phyloP scores from a whole-genome alignment of 2,797 vertebrate genomes.

The Varecia variegata region DNA sequence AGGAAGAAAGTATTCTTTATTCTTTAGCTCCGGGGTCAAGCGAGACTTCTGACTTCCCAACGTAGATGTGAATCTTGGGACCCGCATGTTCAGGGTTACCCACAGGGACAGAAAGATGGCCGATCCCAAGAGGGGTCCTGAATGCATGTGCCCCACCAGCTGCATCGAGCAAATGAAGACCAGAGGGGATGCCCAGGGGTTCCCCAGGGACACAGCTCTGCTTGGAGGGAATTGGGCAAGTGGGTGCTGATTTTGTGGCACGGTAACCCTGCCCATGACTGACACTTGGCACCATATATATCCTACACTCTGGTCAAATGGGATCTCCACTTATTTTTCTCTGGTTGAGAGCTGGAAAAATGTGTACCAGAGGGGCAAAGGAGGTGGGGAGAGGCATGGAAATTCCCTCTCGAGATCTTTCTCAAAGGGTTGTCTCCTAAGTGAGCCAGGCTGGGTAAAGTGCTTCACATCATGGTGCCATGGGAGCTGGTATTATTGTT shows the following conservation, averaged over 20 bases:
- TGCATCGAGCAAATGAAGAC: background rate
- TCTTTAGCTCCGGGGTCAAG: background rate
- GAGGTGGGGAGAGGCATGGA: rapidly evolving
- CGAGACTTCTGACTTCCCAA: background rate
- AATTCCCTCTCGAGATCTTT: background rate
- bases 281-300: no score
- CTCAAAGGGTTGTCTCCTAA: background rate
- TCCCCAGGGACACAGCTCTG: background rate
- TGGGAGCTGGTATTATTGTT: background rate
- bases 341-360: background rate
- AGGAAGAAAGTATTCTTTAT: background rate
- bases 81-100: background rate
- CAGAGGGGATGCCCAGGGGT: background rate
- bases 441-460: background rate
- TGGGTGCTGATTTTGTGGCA: background rate
- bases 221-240: background rate
- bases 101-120: background rate
- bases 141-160: background rate
- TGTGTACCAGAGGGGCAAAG: background rate
- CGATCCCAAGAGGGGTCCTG: background rate
- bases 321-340: background rate
- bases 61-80: background rate
- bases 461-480: background rate
- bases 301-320: background rate
- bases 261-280: background rate